Conservation (phyloP, 1,140 invertebrate species). For the Trachymyrmex septentrionalis region DNA sequence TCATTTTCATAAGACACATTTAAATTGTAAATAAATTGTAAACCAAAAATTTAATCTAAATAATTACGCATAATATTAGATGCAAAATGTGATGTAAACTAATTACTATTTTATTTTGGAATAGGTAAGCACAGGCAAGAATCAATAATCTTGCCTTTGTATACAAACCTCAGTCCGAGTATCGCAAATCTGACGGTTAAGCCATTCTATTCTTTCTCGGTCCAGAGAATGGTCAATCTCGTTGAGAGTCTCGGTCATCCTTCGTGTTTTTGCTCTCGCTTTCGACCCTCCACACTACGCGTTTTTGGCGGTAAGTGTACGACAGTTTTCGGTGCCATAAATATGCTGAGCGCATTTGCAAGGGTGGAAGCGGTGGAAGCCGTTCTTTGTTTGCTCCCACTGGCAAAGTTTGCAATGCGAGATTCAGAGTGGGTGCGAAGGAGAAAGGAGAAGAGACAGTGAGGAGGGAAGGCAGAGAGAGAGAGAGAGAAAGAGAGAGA, state of each 20-base stretch:
- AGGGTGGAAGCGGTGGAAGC: conserved; percentile 66
- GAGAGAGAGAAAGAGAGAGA: background rate
- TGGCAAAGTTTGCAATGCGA: conserved; percentile 54
- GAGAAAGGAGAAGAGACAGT: conserved; percentile 16
- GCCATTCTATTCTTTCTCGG: conserved; percentile 36
- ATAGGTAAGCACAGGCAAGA: background rate
- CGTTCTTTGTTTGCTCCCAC: conserved; percentile 71
- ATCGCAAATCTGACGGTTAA: conserved; percentile 30
- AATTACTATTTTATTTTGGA: background rate
- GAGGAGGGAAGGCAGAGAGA: conserved; percentile 1
- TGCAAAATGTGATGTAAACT: background rate
- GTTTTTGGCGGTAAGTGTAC: conserved; percentile 63
- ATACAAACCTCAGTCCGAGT: background rate
- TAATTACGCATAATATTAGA: background rate
- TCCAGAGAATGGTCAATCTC: conserved; percentile 21
- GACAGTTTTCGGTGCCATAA: conserved; percentile 70
- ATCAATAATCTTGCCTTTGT: conserved; percentile 43
- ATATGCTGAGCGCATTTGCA: conserved; percentile 75
- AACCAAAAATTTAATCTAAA: background rate
- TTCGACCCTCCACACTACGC: conserved; percentile 32
- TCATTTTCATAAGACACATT: background rate
- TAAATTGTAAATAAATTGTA: background rate
- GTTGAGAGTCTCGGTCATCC: conserved; percentile 54
- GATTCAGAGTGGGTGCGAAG: conserved; percentile 26
- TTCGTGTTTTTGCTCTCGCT: conserved; percentile 32